These are phyloP conservation scores for Nymphalis c-album DNA, from an alignment of 2,888 invertebrate genomes.

Conservation along the genomic window DNA sequence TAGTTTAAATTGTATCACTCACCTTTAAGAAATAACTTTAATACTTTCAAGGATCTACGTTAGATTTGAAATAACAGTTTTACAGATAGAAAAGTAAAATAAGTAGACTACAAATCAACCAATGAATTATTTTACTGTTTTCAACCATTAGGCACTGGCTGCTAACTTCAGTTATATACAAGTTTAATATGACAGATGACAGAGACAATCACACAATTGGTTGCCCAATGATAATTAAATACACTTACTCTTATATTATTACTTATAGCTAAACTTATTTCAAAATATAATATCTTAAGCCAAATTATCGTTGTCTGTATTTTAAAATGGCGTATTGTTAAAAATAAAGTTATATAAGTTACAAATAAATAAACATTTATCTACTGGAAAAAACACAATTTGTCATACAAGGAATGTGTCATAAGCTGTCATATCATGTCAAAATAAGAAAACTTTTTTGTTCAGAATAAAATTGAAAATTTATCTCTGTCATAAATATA, in stretches of 20 bases:
- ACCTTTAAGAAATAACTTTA: slow-evolving; percentile 4
- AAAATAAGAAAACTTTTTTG: slow-evolving; percentile 18
- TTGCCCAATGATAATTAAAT: background rate
- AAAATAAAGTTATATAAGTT: too few species aligned
- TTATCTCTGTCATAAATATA: background rate
- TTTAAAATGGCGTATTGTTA: too few species aligned
- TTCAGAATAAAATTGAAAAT: slow-evolving; percentile 19
- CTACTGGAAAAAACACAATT: background rate
- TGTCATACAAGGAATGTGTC: background rate
- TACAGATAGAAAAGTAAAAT: background rate
- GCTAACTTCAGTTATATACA: slow-evolving; percentile 1
- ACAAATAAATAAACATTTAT: background rate
- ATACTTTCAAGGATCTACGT: background rate
- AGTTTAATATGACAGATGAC: background rate
- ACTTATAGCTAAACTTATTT: too few species aligned
- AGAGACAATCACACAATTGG: background rate
- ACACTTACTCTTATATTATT: too few species aligned
- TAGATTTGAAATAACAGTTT: background rate
- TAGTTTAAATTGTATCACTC: background rate
- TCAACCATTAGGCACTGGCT: background rate
- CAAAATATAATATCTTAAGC: too few species aligned
- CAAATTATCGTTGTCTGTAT: too few species aligned
- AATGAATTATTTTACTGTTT: background rate
- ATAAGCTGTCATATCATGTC: slow-evolving; percentile 15
- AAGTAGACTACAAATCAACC: background rate